Evolutionary conservation across 2,888 invertebrate genomes (phyloP).

Genomic region (Antitype chi): DNA sequence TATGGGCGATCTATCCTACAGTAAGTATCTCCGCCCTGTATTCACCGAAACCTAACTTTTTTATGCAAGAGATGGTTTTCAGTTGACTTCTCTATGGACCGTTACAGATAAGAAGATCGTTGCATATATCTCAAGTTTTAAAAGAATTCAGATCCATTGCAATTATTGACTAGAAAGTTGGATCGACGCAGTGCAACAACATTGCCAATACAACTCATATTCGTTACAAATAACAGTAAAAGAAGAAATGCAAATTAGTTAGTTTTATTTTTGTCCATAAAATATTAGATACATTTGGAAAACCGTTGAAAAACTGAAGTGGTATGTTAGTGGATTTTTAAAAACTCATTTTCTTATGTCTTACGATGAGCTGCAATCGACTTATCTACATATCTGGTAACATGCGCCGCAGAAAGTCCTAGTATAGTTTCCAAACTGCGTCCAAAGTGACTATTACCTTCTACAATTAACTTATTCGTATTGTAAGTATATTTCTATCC

Average conservation of each 20-base stretch:
- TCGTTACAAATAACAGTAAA: not conserved
- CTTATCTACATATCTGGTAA: not conserved
- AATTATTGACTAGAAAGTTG: not conserved
- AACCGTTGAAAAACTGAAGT: not conserved
- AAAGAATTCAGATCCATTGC: not conserved
- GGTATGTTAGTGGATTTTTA: not conserved
- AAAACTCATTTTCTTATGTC: not conserved
- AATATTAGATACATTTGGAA: not conserved
- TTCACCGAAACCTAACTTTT: not conserved
- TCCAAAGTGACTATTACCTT: constrained; percentile 14
- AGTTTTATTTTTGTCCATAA: not conserved
- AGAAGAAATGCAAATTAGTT: not conserved
- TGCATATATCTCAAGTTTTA: not conserved
- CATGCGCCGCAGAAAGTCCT: constrained; percentile 29
- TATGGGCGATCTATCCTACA: not conserved
- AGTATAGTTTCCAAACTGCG: constrained; percentile 12
- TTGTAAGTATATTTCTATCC: constrained; percentile 21
- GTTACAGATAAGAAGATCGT: not conserved
- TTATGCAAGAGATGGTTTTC: not conserved
- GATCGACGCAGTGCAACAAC: not conserved
- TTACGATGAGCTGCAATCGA: not conserved
- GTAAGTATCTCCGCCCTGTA: not conserved
- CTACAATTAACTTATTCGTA: not conserved
- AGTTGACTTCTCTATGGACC: not conserved
- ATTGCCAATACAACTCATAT: not conserved